These are phyloP conservation scores for Procapra przewalskii DNA, from an alignment of 2,113 vertebrate species.

Conservation along the genomic window DNA sequence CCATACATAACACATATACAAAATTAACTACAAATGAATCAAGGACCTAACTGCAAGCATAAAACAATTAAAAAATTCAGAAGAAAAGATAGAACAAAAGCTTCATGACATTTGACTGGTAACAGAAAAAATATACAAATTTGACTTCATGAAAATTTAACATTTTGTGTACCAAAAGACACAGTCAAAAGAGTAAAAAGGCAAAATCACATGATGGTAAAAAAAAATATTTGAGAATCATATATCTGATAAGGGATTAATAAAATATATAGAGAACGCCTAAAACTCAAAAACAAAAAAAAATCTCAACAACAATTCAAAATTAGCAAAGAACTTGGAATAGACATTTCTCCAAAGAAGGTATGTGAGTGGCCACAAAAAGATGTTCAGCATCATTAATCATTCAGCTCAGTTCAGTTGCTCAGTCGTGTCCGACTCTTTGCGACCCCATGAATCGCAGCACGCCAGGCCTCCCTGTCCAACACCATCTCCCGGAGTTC, in stretches of 20 bases:
- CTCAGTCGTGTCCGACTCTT: background rate
- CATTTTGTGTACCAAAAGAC: background rate
- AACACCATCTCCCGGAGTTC: background rate
- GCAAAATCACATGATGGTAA: background rate
- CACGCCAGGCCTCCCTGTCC: too few species aligned
- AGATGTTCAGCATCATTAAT: background rate
- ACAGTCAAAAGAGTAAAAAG: background rate
- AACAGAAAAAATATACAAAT: background rate
- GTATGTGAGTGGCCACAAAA: background rate
- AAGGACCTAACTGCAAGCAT: background rate
- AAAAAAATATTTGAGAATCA: background rate
- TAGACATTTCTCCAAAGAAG: background rate
- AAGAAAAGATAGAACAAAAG: background rate
- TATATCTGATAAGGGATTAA: background rate
- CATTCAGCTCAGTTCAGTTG: background rate
- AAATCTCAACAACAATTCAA: background rate
- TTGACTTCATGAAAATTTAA: background rate
- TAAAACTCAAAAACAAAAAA: background rate
- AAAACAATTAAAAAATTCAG: background rate
- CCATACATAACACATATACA: background rate
- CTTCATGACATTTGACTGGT: background rate
- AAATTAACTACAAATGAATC: background rate
- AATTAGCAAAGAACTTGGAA: background rate
- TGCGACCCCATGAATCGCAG: background rate
- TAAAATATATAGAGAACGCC: background rate